Conservation (phyloP, 2,113 vertebrate species). For the Phyllostomus discolor region DNA sequence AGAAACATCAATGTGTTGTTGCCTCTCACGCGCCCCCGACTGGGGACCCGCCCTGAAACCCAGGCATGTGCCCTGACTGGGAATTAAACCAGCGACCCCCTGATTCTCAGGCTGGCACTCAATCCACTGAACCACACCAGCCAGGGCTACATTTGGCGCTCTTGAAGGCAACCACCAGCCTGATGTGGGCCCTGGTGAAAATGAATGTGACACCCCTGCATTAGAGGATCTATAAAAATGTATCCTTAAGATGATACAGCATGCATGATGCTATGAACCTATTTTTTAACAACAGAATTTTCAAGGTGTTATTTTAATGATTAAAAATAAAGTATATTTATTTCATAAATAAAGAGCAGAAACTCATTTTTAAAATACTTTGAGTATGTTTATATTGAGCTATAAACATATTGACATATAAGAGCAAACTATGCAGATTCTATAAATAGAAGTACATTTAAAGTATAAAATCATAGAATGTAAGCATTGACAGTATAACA, state of each 20-base stretch:
- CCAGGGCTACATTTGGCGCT: too few relatives aligned
- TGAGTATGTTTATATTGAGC: not conserved
- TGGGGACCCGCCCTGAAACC: too few relatives aligned
- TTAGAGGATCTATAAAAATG: not conserved
- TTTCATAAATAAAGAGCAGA: conserved; percentile 32
- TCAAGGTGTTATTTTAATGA: conserved; percentile 14
- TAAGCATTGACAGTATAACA: not conserved
- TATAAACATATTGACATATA: conserved; percentile 39
- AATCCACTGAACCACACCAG: too few relatives aligned
- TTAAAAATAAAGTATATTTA: conserved; percentile 30
- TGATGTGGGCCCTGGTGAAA: too few relatives aligned
- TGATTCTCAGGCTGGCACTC: too few relatives aligned
- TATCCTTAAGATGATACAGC: not conserved
- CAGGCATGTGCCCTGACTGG: too few relatives aligned
- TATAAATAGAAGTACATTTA: conserved; percentile 47
- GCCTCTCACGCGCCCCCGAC: too few relatives aligned
- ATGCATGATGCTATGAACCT: not conserved
- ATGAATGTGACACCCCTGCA: not conserved
- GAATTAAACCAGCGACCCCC: too few relatives aligned
- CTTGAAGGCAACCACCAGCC: too few relatives aligned
- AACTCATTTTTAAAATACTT: conserved; percentile 19
- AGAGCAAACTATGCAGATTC: conserved; percentile 39
- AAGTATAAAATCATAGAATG: conserved; percentile 17
- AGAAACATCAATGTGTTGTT: too few relatives aligned
- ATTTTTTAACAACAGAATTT: not conserved